Base-by-base conservation (phyloP, 1,140 invertebrate species). In the Cheumatopsyche charites region DNA sequence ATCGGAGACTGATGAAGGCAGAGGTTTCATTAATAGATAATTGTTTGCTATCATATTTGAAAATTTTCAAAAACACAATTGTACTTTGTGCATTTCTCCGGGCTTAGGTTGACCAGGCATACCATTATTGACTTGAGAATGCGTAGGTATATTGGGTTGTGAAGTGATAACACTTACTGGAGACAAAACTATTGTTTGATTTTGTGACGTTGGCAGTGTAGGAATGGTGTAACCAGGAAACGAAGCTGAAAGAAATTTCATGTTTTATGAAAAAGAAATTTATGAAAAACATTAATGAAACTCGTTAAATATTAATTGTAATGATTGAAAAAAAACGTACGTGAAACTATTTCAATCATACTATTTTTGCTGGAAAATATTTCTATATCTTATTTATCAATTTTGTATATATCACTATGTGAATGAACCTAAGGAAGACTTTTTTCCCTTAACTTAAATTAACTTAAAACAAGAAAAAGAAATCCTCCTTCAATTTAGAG, bases 171-270 rank as follows among this genome's bases (percentile, higher is more conserved):
- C 90, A 61, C 84, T 84, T 43, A 84, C 75, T 0, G 92, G 92
- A 55, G 91, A 90, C 76, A 94, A 92, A n/a, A 94, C 90, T 74
- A 94, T 84, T 6, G 92, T 93, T 75, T 89, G 89, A 71, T 88
- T 90, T 76, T 91, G 90, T 0, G 89, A 90, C 29, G 90, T 93
- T 36, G 90, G 90, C 66, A 89, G 92, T 3, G 91, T 91, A 4
- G 91, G 90, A 61, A 92, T 91, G 2, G 91, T 90, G 79, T 91
- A 87, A 52, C 90, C 83, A 55, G 90, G 83, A 83, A 90, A 88
- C 77, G 90, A 81, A 61, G 84, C 86, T 86, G 47, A 43, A 62
- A 69, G 25, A 9, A 26, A 58, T 58, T 25, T 25, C 17, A 36
- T 4, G 9, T 4, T 36, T n/a, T n/a, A n/a, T n/a, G n/a, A n/a